phyloP scores from a whole-genome alignment of 2,113 vertebrate species.

The Brevimyrus niger region DNA sequence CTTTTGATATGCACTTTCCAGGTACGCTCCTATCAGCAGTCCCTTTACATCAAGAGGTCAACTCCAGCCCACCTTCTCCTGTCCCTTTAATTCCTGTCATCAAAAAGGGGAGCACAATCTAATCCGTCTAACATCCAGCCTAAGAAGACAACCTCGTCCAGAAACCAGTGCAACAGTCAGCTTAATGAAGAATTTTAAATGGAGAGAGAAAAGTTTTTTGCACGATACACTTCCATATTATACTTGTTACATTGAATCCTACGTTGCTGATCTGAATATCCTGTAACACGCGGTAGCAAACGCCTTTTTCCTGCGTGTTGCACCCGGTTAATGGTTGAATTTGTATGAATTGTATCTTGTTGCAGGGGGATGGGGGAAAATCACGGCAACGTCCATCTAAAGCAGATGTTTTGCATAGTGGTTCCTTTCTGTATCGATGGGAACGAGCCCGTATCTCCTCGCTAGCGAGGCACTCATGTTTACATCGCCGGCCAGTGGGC shows the following conservation, averaged over 20 bases:
- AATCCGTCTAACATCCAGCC: neutral
- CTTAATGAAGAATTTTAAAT: neutral
- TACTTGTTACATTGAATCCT: neutral
- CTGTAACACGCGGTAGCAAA: neutral
- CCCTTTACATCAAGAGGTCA: neutral
- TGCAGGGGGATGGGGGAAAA: neutral
- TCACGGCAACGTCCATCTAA: neutral
- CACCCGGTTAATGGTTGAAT: neutral
- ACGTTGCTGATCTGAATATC: neutral
- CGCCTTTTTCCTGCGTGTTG: neutral
- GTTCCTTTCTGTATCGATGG: neutral
- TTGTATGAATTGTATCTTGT: neutral
- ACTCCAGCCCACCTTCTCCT: neutral
- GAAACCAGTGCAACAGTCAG: neutral
- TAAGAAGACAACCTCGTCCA: neutral
- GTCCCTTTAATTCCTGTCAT: neutral
- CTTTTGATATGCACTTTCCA: neutral
- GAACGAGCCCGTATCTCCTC: neutral
- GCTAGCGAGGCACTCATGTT: neutral
- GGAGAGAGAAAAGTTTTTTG: neutral
- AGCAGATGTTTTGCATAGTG: neutral
- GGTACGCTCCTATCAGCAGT: neutral
- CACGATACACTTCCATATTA: neutral
- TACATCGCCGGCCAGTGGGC: neutral
- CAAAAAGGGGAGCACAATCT: neutral